Percentiles rank a stretch among this genome's conserved stretches.
Conservation (phyloP, 2,797 vertebrate species). For the Phoxinus dragarum region DNA sequence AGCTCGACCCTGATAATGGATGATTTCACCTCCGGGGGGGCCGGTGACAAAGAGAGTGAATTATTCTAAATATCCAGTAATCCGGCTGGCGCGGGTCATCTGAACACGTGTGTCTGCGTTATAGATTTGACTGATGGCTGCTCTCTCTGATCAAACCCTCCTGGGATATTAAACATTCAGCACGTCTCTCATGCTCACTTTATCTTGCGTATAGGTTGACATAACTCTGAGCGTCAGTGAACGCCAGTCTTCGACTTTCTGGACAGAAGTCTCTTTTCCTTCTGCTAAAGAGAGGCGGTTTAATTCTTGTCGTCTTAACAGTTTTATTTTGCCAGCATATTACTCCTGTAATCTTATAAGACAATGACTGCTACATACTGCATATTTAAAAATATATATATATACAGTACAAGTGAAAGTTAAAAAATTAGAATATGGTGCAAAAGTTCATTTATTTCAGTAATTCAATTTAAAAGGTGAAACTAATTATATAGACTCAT, state of each 20-base stretch:
- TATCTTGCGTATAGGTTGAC: conserved; percentile 36
- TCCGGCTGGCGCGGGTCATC: not conserved
- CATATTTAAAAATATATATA: too few species aligned
- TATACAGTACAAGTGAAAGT: too few species aligned
- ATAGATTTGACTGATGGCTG: conserved; percentile 23
- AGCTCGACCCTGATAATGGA: conserved; percentile 4
- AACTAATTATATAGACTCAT: too few species aligned
- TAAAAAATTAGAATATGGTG: too few species aligned
- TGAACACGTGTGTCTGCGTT: not conserved
- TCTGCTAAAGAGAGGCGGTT: not conserved
- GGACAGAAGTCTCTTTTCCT: not conserved
- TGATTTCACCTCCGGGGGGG: conserved; percentile 17
- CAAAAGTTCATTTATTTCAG: too few species aligned
- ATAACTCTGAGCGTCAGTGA: conserved; percentile 2
- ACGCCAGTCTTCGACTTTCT: not conserved
- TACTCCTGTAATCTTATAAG: not conserved
- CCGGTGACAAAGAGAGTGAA: conserved; percentile 30
- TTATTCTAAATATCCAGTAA: conserved; percentile 30
- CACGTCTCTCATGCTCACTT: conserved; percentile 26
- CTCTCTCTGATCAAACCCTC: conserved; percentile 13
- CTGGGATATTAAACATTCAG: conserved; percentile 44
- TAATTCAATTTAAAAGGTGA: too few species aligned
- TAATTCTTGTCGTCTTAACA: not conserved
- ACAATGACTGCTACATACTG: too few species aligned
- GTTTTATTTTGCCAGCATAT: not conserved